These are phyloP conservation scores for Nothobranchius furzeri DNA, from an alignment of 2,113 vertebrate genomes.

Conservation along the genomic window DNA sequence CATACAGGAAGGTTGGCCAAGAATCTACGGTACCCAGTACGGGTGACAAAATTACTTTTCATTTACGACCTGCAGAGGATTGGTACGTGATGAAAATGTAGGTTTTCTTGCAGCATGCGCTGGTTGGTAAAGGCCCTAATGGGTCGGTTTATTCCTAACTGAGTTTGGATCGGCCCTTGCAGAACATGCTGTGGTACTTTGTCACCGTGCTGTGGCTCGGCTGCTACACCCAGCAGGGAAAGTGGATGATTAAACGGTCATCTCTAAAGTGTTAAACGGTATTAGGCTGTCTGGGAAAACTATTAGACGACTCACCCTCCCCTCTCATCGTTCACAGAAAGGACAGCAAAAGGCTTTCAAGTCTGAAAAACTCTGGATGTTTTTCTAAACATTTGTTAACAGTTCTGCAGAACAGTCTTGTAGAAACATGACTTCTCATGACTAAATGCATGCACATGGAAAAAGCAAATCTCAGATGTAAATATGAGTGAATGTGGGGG, in stretches of 20 bases:
- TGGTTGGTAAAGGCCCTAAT: background rate
- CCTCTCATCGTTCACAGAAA: constrained; percentile 10
- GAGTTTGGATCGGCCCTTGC: constrained; percentile 12
- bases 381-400: background rate
- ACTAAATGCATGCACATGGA: too few relatives aligned
- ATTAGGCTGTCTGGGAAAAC: constrained; percentile 47
- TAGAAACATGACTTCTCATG: too few relatives aligned
- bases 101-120: too few relatives aligned
- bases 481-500: too few relatives aligned
- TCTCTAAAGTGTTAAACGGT: constrained; percentile 48
- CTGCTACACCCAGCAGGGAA: constrained; percentile 45
- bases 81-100: too few relatives aligned
- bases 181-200: constrained; percentile 25
- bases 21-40: background rate
- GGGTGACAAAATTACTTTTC: background rate
- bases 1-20: background rate
- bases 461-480: too few relatives aligned
- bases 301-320: constrained; percentile 31
- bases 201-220: constrained; percentile 39
- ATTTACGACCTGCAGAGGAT: background rate
- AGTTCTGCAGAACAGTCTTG: too few relatives aligned
- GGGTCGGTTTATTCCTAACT: constrained; percentile 15
- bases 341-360: constrained; percentile 25
- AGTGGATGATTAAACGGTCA: constrained; percentile 62
- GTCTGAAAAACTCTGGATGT: constrained; percentile 7